Percentiles rank a stretch among this genome's conserved stretches.
Evolutionary conservation across 2,797 vertebrate species (phyloP).

Genomic region (Danio aesculapii): DNA sequence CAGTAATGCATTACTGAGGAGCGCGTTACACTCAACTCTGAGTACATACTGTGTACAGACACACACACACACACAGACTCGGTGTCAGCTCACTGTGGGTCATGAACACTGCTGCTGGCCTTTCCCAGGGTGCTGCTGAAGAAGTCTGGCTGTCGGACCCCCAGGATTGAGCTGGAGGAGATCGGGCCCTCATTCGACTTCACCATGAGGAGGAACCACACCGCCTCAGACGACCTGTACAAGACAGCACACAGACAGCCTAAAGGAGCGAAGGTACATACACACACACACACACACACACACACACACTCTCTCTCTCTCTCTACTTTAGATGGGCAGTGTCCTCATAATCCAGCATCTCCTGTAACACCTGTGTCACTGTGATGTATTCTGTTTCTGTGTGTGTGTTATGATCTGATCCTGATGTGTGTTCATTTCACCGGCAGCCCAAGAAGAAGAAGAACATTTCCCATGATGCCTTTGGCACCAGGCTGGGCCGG

Average conservation of each 20-base stretch:
- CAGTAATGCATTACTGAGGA: too few species aligned
- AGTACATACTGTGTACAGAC: too few species aligned
- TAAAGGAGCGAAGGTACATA: conserved; percentile 87
- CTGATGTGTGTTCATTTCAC: neutral
- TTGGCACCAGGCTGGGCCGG: conserved; percentile 91
- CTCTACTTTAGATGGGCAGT: too few species aligned
- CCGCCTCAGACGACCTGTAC: conserved; percentile 94
- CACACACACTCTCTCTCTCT: neutral
- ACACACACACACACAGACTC: neutral
- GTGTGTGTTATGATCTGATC: neutral
- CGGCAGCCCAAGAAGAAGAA: conserved; percentile 94
- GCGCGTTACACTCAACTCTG: too few species aligned
- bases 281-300: too few species aligned
- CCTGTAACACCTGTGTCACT: too few species aligned
- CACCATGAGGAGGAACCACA: conserved; percentile 87
- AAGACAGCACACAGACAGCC: conserved; percentile 88
- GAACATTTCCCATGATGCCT: conserved; percentile 91
- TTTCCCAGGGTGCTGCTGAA: conserved; percentile 86
- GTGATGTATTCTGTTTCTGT: too few species aligned
- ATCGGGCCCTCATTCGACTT: conserved; percentile 94
- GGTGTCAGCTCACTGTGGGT: too few species aligned
- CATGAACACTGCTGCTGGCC: too few species aligned
- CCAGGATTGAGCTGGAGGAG: conserved; percentile 93
- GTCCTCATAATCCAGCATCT: too few species aligned
- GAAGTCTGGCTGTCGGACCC: conserved; percentile 94